Evolutionary conservation across 1,140 invertebrate species (phyloP), one percentile per base, ranked within the genome.

Genomic region (Drosophila teissieri): DNA sequence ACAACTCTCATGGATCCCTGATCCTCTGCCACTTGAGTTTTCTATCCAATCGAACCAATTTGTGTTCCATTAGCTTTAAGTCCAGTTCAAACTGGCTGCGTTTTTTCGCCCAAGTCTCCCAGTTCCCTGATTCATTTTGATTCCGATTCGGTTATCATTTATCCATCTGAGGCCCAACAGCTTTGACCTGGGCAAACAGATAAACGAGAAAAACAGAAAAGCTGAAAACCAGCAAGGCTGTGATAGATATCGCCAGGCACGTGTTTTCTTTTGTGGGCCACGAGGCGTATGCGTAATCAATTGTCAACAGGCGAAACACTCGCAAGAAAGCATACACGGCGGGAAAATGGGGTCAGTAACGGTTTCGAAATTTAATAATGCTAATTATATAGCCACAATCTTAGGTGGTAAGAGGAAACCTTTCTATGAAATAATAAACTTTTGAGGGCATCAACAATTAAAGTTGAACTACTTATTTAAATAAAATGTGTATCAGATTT

Each of bases 251-350:
- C 58, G 60, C 52, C 64, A 19, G 48, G 57, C 49, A 64, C 60
- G 57, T 54, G 60, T 65, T 65, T 39, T 40, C 40, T 40, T 51
- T 19, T 36, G 15, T 10, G 36, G 60, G 14, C 61, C 73, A 75
- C 73, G 27, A n/a, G 54, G 46, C 70, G 72, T 67, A 75, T 76
- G 73, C 62, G 62, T 76, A 77, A 77, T 75, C 63, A 75, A 77
- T 76, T 77, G 72, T 76, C 63, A 68, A 77, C 73, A 75, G 60
- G 42, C 61, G 36, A 45, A 56, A 63, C 53, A 74, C 40, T 55
- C 27, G 40, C 46, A 12, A 73, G 48, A 61, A 40, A 42, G 24
- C 11, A 34, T 58, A 24, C 37, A 62, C 60, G 2, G 22, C 0
- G 22, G 4, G 6, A 37, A 61, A 53, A 3, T 10, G 0, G 11